Base-by-base conservation (phyloP, 2,888 invertebrate species). In the Sinohyriopsis cumingii region DNA sequence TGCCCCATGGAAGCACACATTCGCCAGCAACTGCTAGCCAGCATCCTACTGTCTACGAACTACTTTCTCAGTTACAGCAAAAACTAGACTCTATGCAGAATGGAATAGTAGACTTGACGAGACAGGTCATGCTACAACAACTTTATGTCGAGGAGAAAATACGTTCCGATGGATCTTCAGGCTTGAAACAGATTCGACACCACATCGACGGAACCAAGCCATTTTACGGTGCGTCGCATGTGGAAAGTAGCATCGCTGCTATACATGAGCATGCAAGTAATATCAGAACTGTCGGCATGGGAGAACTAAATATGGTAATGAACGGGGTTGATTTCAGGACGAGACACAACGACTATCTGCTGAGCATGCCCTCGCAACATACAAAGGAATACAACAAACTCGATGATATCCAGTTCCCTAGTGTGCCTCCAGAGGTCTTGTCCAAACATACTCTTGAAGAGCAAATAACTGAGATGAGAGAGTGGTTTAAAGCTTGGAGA, bases 311-410 rank as follows among this genome's bases (percentile, higher is more conserved):
- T 56, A 79, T 79, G 12, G 83, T 85, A 12, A 64, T 85, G 24
- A 85, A 85, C 63, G 85, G 85, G 18, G 81, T 85, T 1, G 84
- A 85, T 65, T 85, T 85, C 73, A 69, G 82, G 22, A 85, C 85
- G 6, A 68, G 84, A 28, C 85, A 85, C 70, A 85, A 85, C 67
- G 85, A 85, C 68, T 84, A 80, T 72, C 59, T 76, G 62, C 72
- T 83, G 61, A 65, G 69, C 45, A 81, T 78, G 81, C 81, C 82
- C 15, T 73, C 75, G 12, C 65, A 59, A 19, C 77, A 63, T 18
- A 67, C 64, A 33, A 70, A 59, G 45, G 63, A 74, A 12, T 85
- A 79, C 62, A 65, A 81, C 28, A 64, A 61, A 18, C 66, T 76
- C 20, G 76, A 78, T 33, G 64, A 82, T 33, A 78, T 85, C 15